Conservation (phyloP, 2,113 vertebrate species). For the Proteles cristata region DNA sequence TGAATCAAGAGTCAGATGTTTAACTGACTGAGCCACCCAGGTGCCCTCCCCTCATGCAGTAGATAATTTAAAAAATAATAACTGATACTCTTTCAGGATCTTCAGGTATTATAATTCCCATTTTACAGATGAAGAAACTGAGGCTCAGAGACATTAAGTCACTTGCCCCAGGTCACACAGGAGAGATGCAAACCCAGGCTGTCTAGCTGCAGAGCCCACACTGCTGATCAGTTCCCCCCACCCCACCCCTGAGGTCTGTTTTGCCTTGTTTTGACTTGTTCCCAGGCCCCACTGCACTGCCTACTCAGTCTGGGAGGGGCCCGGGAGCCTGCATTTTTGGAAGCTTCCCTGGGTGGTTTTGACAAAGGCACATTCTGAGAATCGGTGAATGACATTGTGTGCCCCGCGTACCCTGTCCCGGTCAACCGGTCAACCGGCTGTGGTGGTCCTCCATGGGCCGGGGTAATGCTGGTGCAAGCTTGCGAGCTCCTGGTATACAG, state of each 20-base stretch:
- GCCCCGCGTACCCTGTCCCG: rapidly evolving
- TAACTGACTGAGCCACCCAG: too few species aligned
- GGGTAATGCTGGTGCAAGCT: background rate
- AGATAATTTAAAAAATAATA: background rate
- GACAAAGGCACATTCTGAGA: background rate
- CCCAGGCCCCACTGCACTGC: background rate
- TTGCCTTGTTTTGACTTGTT: background rate
- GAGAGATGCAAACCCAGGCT: background rate
- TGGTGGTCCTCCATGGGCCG: background rate
- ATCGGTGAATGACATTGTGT: rapidly evolving
- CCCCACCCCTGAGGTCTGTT: background rate
- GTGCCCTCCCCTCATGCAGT: background rate
- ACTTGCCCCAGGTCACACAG: background rate
- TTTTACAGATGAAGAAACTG: background rate
- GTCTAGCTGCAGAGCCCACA: background rate
- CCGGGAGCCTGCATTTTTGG: background rate
- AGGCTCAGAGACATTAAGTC: background rate
- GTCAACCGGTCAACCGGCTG: too few species aligned
- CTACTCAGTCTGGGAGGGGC: background rate
- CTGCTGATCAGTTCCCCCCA: rapidly evolving
- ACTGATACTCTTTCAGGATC: background rate
- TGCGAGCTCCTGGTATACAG: background rate
- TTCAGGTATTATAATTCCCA: background rate
- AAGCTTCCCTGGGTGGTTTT: background rate
- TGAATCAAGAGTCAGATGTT: too few species aligned